Percentiles rank a stretch among this genome's conserved stretches.
Conservation (phyloP, 2,113 vertebrate species). For the Verasper variegatus region DNA sequence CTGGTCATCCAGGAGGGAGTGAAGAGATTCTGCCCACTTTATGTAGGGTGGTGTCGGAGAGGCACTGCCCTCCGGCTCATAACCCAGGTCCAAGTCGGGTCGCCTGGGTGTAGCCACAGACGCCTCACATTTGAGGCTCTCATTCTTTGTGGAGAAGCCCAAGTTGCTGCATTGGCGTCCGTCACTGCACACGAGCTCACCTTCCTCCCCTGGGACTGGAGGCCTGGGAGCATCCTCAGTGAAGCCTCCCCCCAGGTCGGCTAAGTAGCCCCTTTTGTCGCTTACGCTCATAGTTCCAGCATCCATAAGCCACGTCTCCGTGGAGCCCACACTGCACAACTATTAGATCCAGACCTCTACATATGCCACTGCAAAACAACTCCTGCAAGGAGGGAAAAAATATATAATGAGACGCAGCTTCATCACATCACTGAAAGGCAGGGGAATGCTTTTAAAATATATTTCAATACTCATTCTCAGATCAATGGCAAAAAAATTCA, state of each 20-base stretch:
- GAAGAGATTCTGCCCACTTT: slow-evolving; percentile 96
- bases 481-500: neutral
- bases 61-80: slow-evolving; percentile 96
- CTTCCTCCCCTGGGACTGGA: slow-evolving; percentile 97
- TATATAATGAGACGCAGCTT: slow-evolving; percentile 59
- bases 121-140: slow-evolving; percentile 87
- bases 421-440: slow-evolving; percentile 32
- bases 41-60: slow-evolving; percentile 96
- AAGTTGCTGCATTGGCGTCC: slow-evolving; percentile 81
- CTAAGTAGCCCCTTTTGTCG: slow-evolving; percentile 87
- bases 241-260: slow-evolving; percentile 93
- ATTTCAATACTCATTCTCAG: neutral
- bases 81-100: slow-evolving; percentile 95
- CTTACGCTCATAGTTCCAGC: slow-evolving; percentile 91
- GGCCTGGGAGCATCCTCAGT: slow-evolving; percentile 98
- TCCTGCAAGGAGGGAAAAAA: slow-evolving; percentile 84
- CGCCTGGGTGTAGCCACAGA: slow-evolving; percentile 92
- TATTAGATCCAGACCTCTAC: slow-evolving; percentile 82
- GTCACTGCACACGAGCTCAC: slow-evolving; percentile 90
- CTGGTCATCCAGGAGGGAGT: slow-evolving; percentile 96
- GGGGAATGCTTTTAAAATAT: neutral
- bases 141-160: slow-evolving; percentile 86
- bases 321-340: slow-evolving; percentile 76
- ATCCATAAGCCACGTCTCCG: slow-evolving; percentile 76
- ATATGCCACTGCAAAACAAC: slow-evolving; percentile 73